Base-by-base conservation (phyloP, 1,140 invertebrate species). In the Sycophaga agraensis region DNA sequence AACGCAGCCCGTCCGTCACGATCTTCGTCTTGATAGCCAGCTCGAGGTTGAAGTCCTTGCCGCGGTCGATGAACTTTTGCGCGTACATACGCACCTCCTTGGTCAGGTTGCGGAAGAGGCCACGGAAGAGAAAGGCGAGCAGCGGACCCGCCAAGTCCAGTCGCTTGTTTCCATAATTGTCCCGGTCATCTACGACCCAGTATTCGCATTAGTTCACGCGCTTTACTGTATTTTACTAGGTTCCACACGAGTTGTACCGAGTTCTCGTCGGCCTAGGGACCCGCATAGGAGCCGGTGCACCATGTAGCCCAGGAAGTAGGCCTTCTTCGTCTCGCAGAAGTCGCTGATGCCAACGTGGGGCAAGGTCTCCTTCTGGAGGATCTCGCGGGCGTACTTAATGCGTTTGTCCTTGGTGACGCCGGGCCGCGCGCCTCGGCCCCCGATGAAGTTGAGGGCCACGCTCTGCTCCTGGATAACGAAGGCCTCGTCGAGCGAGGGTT, bases 91-190 rank as follows among this genome's bases (percentile, higher is more conserved):
- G 82, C 1, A 99, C 94, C 84, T 97, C 94, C 78, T 97, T 96
- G 79, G 93, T 89, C 4, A 97, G 79, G 80, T 94, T 97, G 73
- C 93, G 93, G 72, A 97, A 96, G 0, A 97, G 77, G 66, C 93
- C 94, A 77, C 95, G 85, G 75, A 98, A 98, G 2, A 99, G 82
- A 75, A 98, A 97, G 34, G 97, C 96, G 40, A 99, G 76, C 16
- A 99, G 79, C 0, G 97, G 96, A 19, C 97, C 97, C 72, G 97
- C 97, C 46, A 99, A 83, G 84, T 99, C 97, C 35, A 99, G 81
- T 66, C 97, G 86, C 79, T 99, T 99, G 81, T 99, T 99, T 35
- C 97, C 97, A 79, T 98, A 98, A 76, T 99, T 96, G 97, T 99
- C 97, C 77, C 97, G 86, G 82, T 99, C 97, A 82, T 99, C 97